Evolutionary conservation across 1,140 invertebrate genomes (phyloP), one percentile per base, ranked within the genome.

Genomic region (Drosophila nebulosa): DNA sequence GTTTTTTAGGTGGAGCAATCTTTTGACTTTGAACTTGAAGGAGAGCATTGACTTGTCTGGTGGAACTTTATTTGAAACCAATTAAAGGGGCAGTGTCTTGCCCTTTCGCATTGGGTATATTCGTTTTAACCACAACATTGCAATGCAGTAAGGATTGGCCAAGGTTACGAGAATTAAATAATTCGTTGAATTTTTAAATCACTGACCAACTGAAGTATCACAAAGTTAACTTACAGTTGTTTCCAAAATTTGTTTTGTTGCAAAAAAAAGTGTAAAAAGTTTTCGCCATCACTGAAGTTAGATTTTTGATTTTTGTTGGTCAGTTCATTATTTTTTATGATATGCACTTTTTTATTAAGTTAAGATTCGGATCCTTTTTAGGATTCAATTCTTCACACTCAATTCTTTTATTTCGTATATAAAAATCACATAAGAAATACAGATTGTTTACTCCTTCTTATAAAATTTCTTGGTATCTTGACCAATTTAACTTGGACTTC

Each of bases 11-110:
- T 39, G 35, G 30, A 39, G 14, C 39, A 27, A 18, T 59, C 51
- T 24, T 53, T 68, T 72, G 61, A 73, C 57, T 74, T 65, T 84
- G 80, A 85, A 78, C 80, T 85, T 85, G 80, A 85, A 85, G 80
- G 68, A 64, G 78, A 69, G n/a, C 78, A 64, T 85, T 85, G 77
- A 80, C 80, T 85, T 57, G 21, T n/a, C 10, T 35, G 50, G 1
- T 10, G 18, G 36, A 26, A 75, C 35, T 74, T 68, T 36, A 74
- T 68, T 21, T 21, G 59, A 24, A 24, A 46, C 26, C 57, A 74
- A 74, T 74, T 74, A 10, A 56, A 56, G 7, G 12, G 7, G 61
- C 39, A 46, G 39, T 16, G 9, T 46, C 9, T 21, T 46, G 39
- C 39, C 16, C 39, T 46, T 46, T 9, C 9, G 7, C 1, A 6